Conservation (phyloP, 1,140 invertebrate genomes). For the Triops longicaudatus region DNA sequence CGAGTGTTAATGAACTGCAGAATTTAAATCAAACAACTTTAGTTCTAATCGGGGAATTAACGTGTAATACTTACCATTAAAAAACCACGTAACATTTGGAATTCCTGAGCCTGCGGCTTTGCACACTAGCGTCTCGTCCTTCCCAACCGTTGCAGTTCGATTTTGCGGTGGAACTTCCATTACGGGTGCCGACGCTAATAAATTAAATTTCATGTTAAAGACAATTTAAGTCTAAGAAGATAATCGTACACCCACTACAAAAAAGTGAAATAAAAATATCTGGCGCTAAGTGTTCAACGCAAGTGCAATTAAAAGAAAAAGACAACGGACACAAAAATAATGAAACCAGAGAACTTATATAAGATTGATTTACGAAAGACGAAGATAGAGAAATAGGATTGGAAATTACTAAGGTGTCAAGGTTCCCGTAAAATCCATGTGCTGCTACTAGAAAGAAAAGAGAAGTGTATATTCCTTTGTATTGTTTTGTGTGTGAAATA, state of each 20-base stretch:
- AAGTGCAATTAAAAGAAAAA: constrained; percentile 7
- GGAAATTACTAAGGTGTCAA: constrained; percentile 15
- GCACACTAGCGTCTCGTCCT: constrained; percentile 78
- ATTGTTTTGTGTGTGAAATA: too few relatives aligned
- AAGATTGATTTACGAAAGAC: neutral
- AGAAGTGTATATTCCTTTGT: neutral
- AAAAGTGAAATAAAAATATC: neutral
- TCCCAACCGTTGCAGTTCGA: constrained; percentile 79
- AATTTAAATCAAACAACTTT: too few relatives aligned
- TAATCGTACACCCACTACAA: neutral
- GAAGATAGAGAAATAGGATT: neutral
- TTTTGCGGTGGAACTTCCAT: constrained; percentile 74
- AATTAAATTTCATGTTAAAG: neutral
- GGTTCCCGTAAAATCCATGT: neutral
- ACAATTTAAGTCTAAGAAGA: constrained; percentile 23
- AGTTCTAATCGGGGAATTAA: neutral
- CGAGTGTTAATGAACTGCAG: too few relatives aligned
- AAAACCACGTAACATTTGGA: constrained; percentile 85
- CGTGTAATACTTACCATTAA: constrained; percentile 58
- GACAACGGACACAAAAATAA: constrained; percentile 2
- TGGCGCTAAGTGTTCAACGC: neutral
- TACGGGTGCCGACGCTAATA: constrained; percentile 68
- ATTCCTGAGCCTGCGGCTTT: constrained; percentile 76
- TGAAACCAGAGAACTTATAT: neutral
- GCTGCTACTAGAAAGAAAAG: neutral